Evolutionary conservation across 2,113 vertebrate species (phyloP).

Genomic region (Cygnus buccinator): DNA sequence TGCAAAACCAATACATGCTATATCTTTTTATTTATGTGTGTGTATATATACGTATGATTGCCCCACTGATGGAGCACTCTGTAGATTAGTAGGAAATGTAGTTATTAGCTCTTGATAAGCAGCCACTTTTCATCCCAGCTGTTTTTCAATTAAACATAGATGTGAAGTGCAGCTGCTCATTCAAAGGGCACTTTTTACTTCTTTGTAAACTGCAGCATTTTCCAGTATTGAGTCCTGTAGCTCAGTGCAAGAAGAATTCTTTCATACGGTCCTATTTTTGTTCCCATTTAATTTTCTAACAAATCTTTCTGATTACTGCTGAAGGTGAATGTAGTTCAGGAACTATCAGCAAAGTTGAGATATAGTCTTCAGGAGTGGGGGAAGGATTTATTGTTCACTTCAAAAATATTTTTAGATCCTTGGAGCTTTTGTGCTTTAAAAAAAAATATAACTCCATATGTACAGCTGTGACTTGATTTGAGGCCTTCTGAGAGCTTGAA

Average conservation of each 20-base stretch:
- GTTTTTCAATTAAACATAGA: slow-evolving; percentile 36
- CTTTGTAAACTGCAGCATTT: not conserved
- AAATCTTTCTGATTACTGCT: not conserved
- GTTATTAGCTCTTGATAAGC: slow-evolving; percentile 25
- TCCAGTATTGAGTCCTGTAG: not conserved
- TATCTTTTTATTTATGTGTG: not conserved
- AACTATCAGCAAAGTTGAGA: not conserved
- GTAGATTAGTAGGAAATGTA: not conserved
- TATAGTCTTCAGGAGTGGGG: not conserved
- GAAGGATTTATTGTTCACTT: not conserved
- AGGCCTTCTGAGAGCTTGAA: not conserved
- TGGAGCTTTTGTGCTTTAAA: not conserved
- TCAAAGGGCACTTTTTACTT: not conserved
- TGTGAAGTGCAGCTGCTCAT: slow-evolving; percentile 31
- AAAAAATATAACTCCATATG: not conserved
- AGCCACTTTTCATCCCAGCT: slow-evolving; percentile 39
- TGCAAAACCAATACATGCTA: not conserved
- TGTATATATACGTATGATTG: not conserved
- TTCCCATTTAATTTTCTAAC: not conserved
- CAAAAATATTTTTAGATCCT: not conserved
- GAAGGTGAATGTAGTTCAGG: not conserved
- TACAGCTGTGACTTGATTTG: not conserved
- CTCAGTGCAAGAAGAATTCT: not conserved
- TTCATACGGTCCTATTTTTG: not conserved
- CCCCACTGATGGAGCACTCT: not conserved